Evolutionary conservation across 2,113 vertebrate species (phyloP).

Genomic region (Sorex araneus): DNA sequence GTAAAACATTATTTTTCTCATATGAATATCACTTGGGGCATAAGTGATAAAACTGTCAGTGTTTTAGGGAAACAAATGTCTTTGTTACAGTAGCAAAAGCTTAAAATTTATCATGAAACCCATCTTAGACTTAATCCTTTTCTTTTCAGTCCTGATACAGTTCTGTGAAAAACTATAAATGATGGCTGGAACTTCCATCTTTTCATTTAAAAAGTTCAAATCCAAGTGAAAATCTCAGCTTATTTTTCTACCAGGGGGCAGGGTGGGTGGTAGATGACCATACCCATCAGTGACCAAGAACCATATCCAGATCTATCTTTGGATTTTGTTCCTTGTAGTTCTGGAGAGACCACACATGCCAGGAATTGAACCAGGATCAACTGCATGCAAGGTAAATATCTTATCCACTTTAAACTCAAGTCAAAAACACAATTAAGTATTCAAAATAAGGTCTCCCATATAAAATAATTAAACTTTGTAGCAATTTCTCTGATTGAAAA

Average conservation of each 20-base stretch:
- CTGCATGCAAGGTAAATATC: too few relatives aligned
- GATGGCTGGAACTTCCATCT: not conserved
- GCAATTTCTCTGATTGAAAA: slow-evolving; percentile 57
- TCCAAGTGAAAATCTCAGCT: not conserved
- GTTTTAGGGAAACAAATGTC: slow-evolving; percentile 31
- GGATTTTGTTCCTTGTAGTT: too few relatives aligned
- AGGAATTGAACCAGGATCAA: too few relatives aligned
- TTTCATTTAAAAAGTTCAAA: slow-evolving; percentile 48
- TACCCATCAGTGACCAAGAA: too few relatives aligned
- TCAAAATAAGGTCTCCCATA: slow-evolving; percentile 8
- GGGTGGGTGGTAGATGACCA: too few relatives aligned
- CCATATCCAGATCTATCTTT: too few relatives aligned
- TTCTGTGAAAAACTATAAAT: slow-evolving; percentile 52
- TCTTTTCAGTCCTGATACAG: not conserved
- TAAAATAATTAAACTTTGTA: not conserved
- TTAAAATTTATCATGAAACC: slow-evolving; percentile 10
- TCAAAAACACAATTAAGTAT: slow-evolving; percentile 25
- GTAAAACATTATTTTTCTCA: slow-evolving; percentile 7
- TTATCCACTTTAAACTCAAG: too few relatives aligned
- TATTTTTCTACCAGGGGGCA: too few relatives aligned
- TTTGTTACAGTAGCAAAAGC: not conserved
- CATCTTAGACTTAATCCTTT: not conserved
- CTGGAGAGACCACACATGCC: too few relatives aligned
- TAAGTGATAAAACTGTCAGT: slow-evolving; percentile 19
- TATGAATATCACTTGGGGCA: slow-evolving; percentile 3